phyloP scores from a whole-genome alignment of 92 coral and sea anemone species.

The Bergia sp. region DNA sequence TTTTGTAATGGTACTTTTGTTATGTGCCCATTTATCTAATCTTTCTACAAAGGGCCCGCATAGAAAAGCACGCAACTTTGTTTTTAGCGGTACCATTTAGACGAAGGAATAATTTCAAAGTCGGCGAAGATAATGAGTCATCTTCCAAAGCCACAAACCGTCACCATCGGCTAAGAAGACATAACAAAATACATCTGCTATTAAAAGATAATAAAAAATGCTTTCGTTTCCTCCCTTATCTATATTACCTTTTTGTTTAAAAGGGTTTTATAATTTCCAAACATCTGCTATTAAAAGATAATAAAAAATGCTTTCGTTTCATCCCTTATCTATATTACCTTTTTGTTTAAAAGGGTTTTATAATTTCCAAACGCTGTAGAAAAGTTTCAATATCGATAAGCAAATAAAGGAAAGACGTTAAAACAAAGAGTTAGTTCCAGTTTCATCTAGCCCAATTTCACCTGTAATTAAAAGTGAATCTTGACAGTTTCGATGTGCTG shows the following conservation, averaged over 20 bases:
- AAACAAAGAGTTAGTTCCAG: not conserved
- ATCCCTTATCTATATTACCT: too few relatives aligned
- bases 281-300: too few relatives aligned
- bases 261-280: too few relatives aligned
- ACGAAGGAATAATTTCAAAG: not conserved
- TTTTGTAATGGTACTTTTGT: not conserved
- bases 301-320: too few relatives aligned
- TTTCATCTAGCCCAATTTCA: not conserved
- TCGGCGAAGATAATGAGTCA: not conserved
- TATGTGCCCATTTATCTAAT: not conserved
- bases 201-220: too few relatives aligned
- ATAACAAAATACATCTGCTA: not conserved
- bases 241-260: too few relatives aligned
- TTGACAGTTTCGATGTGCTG: too few relatives aligned
- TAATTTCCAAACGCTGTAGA: not conserved
- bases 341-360: too few relatives aligned
- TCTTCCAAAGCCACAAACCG: not conserved
- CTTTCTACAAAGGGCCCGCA: conserved; percentile 19
- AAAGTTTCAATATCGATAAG: not conserved
- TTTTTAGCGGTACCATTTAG: not conserved
- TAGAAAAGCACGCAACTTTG: not conserved
- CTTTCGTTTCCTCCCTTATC: too few relatives aligned
- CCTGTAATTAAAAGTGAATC: too few relatives aligned
- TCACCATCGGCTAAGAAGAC: not conserved
- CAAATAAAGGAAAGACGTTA: not conserved